phyloP scores from a whole-genome alignment of 2,888 invertebrate species.

The Perizoma affinitatum region DNA sequence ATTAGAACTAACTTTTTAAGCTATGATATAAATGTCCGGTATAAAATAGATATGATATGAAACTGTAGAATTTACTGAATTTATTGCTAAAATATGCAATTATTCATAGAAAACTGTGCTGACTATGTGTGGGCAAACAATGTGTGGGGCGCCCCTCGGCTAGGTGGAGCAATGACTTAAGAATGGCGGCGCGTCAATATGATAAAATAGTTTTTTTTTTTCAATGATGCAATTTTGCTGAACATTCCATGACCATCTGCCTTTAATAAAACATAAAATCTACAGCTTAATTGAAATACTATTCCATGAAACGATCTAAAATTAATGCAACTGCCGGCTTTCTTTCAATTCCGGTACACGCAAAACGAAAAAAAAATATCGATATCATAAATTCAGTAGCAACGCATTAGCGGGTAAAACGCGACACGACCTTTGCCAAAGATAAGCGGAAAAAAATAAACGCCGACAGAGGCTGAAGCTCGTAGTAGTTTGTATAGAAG shows the following conservation, averaged over 20 bases:
- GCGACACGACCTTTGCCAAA: conserved; percentile 34
- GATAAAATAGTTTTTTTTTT: no score
- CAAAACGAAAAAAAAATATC: conserved; percentile 27
- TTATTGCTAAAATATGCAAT: no score
- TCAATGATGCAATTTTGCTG: no score
- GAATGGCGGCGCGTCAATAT: no score
- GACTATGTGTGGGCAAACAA: no score
- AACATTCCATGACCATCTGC: neutral
- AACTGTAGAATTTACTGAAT: no score
- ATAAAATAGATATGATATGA: no score
- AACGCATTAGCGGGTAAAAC: conserved; percentile 28
- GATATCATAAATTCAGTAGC: conserved; percentile 40
- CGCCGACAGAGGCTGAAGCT: conserved; percentile 48
- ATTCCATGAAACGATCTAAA: conserved; percentile 18
- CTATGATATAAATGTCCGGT: no score
- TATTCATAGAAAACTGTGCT: no score
- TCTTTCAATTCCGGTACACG: conserved; percentile 24
- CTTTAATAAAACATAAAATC: conserved; percentile 5
- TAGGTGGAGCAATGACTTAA: no score
- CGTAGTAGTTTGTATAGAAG: conserved; percentile 67
- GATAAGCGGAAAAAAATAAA: conserved; percentile 38
- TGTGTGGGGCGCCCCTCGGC: no score
- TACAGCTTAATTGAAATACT: conserved; percentile 3
- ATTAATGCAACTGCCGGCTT: conserved; percentile 21
- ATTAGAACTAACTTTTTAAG: no score